Conservation (phyloP, 1,140 invertebrate species). For the Vollenhovia emeryi region DNA sequence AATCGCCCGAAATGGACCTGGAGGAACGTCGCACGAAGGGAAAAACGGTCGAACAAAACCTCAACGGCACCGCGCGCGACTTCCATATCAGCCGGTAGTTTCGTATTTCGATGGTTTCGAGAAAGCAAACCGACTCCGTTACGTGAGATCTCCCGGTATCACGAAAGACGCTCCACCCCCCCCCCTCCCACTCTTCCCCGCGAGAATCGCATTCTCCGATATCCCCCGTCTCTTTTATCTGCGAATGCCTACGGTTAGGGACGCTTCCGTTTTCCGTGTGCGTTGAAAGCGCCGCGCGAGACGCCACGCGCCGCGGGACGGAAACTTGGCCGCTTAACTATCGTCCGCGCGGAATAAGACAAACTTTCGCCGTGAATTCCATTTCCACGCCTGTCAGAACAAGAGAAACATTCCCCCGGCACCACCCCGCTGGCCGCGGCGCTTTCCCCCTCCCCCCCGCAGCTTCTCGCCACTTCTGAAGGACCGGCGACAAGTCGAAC, state of each 20-base stretch:
- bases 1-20: neutral
- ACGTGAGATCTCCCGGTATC: slow-evolving; percentile 23
- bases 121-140: slow-evolving; percentile 25
- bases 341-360: slow-evolving; percentile 37
- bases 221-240: slow-evolving; percentile 25
- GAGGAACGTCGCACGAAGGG: neutral
- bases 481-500: slow-evolving; percentile 40
- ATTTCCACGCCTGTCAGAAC: slow-evolving; percentile 60
- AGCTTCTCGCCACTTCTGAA: neutral
- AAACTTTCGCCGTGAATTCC: slow-evolving; percentile 62
- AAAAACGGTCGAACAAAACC: slow-evolving; percentile 9
- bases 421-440: too few species aligned
- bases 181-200: too few species aligned
- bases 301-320: neutral
- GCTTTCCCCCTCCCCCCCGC: too few species aligned
- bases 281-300: slow-evolving; percentile 19
- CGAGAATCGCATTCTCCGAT: slow-evolving; percentile 24
- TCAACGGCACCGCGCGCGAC: neutral
- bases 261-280: slow-evolving; percentile 27
- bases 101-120: slow-evolving; percentile 10
- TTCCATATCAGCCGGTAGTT: slow-evolving; percentile 1
- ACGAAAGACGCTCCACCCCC: slow-evolving; percentile 8
- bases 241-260: slow-evolving; percentile 31
- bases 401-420: slow-evolving; percentile 54
- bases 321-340: slow-evolving; percentile 57